Base-by-base conservation (phyloP, 2,113 vertebrate species). In the Aspiorhynchus laticeps region DNA sequence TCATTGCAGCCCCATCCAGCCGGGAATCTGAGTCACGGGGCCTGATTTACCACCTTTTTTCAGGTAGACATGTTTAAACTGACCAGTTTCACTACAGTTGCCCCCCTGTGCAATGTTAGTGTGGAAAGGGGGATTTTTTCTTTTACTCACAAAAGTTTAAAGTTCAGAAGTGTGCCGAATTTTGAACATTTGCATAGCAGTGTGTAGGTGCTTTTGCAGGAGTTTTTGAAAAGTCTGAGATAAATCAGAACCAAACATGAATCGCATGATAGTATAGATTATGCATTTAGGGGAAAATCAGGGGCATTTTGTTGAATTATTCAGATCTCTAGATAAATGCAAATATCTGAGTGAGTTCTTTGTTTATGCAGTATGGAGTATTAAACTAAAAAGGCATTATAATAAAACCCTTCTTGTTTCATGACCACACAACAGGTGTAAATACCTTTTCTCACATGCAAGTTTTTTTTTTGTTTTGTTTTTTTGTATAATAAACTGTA, bases 1-100 rank as follows among this genome's bases (percentile, higher is more conserved):
- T 93, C 92, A 93, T 91, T 76, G 53, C 84, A 91, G 91, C 90
- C 88, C 65, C 53, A 76, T 53, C 75, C 15, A 63, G 69, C 65
- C 63, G 63, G 19, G 77, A 79, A 67, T 87, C 88, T 94, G 92
- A 94, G 85, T 94, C 92, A 95, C 86, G 85, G 51, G 75, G 87
- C 71, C 88, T 79, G 85, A 9, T 46, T 53, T 79, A 84, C 79
- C 38, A 81, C 86, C 86, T 85, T 82, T 56, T 76, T 82, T 41
- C 63, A 69, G 38, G 56, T 85, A 48, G 63, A 77, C 84, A 67
- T 80, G 84, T 79, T 75, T 53, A 81, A 85, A 85, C 76, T 33
- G 46, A 38, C 38, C 38, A 38, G 1, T 38, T 38, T 38, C 6
- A 7, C 38, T 38, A 38, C 38, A 38, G 6, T 38, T 38, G 38